phyloP scores from a whole-genome alignment of 1,140 invertebrate species.

The Dinoponera quadriceps region DNA sequence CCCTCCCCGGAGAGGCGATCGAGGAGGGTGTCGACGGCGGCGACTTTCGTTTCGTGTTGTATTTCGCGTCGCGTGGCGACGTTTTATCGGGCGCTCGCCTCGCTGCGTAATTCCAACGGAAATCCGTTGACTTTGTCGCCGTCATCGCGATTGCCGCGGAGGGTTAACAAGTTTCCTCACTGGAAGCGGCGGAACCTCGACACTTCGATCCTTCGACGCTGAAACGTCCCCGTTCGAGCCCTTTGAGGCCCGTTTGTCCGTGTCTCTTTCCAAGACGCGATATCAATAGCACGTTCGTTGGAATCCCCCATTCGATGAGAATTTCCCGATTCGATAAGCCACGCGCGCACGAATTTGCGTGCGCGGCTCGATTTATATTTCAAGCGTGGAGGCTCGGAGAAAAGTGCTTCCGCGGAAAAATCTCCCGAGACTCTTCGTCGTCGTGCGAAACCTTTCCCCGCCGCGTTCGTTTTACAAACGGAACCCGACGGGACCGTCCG shows the following conservation, averaged over 20 bases:
- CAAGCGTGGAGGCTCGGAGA: not conserved
- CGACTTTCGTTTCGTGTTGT: not conserved
- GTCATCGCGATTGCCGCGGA: not conserved
- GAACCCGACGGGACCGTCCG: not conserved
- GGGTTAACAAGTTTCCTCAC: not conserved
- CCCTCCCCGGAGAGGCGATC: not conserved
- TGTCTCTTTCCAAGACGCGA: not conserved
- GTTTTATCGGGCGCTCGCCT: slow-evolving; percentile 6
- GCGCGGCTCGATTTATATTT: not conserved
- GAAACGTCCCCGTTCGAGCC: not conserved
- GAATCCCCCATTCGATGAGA: slow-evolving; percentile 15
- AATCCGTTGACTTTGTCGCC: not conserved
- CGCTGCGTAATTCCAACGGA: not conserved
- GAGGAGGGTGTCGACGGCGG: no score
- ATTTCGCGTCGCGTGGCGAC: not conserved
- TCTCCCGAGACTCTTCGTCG: not conserved
- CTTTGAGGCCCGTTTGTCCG: not conserved
- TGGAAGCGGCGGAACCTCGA: no score
- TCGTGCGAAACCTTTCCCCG: not conserved
- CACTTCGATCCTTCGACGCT: no score
- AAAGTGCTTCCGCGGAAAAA: not conserved
- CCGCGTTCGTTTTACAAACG: not conserved
- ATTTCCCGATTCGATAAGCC: not conserved
- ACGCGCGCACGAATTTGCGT: not conserved
- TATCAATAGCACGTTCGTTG: slow-evolving; percentile 29